Base-by-base conservation (phyloP, 2,113 vertebrate species). In the Felis catus region DNA sequence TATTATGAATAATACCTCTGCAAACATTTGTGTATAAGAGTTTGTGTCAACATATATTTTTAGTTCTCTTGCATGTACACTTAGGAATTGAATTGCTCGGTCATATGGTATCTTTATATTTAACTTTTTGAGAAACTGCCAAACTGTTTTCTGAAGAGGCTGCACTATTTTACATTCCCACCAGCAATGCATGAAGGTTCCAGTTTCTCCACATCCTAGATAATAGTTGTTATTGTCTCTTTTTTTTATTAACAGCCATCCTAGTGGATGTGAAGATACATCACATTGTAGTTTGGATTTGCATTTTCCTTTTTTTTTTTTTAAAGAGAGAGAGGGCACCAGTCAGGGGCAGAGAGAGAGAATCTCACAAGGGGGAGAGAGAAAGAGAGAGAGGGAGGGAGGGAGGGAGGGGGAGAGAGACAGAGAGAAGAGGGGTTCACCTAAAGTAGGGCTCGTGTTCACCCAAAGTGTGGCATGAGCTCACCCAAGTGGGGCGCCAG, bases 221-320 rank as follows among this genome's bases (percentile, higher is more conserved):
- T 21, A 83, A 91, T 19, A 27, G 5, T 91, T 39, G 4, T 63
- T 31, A 55, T 63, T 71, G 1, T 70, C 18, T 95, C 9, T 53
- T 8, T 31, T 31, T 80, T 80, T 79, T 45, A 9, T 51, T 27
- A 87, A 73, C 23, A 81, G 5, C 11, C 23, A 18, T 80, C 1
- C 29, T 80, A 80, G 25, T 41, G 14, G 2, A 18, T 91, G 0
- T 84, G 71, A 53, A 81, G 19, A 7, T 25, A 14, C 5, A 55
- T 74, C 18, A 25, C 8, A 48, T 51, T 96, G 63, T 95, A 8
- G 21, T 71, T 95, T 92, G 87, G 84, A 92, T 78, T 68, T 74
- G 0, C 31, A 87, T 45, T 94, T 55, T 10, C 25, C 29, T 80
- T 61, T 61, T 23, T 23, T 61, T 55, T 19, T 16, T 55, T 55